phyloP scores from a whole-genome alignment of 1,140 invertebrate genomes.

The Bombus waltoni region DNA sequence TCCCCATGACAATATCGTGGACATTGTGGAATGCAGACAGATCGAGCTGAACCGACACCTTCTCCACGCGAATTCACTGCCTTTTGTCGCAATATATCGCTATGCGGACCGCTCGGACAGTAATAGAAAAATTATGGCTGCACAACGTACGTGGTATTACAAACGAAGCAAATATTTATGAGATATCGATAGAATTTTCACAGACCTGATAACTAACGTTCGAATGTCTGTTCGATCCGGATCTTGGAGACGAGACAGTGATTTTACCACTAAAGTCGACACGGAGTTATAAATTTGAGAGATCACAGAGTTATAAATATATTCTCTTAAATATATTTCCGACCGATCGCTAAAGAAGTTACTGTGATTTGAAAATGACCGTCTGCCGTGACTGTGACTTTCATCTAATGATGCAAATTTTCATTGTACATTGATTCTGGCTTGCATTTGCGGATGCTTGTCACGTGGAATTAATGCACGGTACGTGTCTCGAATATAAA shows the following conservation, averaged over 20 bases:
- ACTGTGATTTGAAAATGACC: neutral
- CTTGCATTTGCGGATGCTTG: no score
- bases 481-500: no score
- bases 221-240: neutral
- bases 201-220: neutral
- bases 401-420: no score
- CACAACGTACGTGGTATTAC: no score
- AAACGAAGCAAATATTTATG: neutral
- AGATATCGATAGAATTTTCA: neutral
- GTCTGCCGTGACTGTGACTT: no score
- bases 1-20: slow-evolving; percentile 46
- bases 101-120: neutral
- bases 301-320: neutral
- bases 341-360: neutral
- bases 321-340: neutral
- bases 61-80: neutral
- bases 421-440: no score
- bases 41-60: slow-evolving; percentile 3
- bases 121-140: neutral
- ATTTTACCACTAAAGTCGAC: neutral
- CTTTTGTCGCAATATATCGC: neutral
- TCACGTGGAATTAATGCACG: no score
- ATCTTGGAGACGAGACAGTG: neutral
- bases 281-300: neutral
- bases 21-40: slow-evolving; percentile 35